These are phyloP conservation scores for Cryptomyrus ogoouensis DNA, from an alignment of 2,113 vertebrate species.

Conservation along the genomic window DNA sequence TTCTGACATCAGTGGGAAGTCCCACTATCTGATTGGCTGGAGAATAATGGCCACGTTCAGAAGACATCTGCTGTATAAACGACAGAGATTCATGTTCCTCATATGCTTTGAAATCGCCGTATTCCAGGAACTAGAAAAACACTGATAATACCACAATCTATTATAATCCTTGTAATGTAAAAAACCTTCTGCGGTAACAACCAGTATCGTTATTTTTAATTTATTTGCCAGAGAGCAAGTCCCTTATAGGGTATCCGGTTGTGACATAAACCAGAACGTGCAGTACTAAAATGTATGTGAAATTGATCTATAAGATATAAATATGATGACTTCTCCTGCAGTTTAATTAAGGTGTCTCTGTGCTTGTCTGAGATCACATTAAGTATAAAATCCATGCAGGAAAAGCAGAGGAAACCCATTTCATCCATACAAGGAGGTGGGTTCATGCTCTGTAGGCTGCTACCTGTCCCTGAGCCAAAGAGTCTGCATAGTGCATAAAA, in stretches of 20 bases:
- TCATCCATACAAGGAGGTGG: not conserved
- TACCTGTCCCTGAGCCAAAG: not conserved
- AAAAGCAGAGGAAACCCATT: not conserved
- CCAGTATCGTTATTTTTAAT: not conserved
- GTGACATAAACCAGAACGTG: not conserved
- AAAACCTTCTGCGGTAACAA: not conserved
- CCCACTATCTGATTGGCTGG: conserved; percentile 9
- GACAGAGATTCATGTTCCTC: not conserved
- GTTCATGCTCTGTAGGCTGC: not conserved
- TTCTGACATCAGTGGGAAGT: not conserved
- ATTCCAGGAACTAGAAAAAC: not conserved
- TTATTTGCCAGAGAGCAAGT: not conserved
- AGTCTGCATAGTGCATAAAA: not conserved
- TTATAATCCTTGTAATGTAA: not conserved
- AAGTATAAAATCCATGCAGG: not conserved
- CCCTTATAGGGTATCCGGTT: not conserved
- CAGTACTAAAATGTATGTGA: not conserved
- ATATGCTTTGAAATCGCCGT: not conserved
- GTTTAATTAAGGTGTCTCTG: not conserved
- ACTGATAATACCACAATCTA: not conserved
- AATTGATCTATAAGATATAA: not conserved
- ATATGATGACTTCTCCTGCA: not conserved
- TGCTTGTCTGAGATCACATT: not conserved
- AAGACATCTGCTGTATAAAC: conserved; percentile 6
- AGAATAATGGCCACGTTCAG: not conserved